Evolutionary conservation across 2,113 vertebrate genomes (phyloP).

Genomic region (Cinclus mexicanus): DNA sequence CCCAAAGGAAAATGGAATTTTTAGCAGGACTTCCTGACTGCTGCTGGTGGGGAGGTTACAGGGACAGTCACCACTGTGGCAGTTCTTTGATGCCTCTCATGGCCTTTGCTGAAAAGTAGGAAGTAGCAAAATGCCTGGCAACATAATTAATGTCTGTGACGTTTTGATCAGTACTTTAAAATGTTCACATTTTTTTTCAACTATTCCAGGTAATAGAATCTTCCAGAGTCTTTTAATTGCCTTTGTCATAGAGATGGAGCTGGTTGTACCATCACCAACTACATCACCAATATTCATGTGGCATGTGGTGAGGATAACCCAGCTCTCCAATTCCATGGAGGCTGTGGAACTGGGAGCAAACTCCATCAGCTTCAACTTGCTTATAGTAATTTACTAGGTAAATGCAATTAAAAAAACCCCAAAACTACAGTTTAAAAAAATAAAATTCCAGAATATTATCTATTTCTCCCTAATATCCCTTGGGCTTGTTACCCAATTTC

Average conservation of each 20-base stretch:
- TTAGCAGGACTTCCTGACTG: constrained; percentile 8
- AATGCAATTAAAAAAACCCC: not conserved
- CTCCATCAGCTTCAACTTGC: not conserved
- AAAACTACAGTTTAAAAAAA: not conserved
- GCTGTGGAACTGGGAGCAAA: not conserved
- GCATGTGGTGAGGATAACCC: not conserved
- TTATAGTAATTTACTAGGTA: not conserved
- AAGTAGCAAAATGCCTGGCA: constrained; percentile 13
- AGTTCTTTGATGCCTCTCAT: not conserved
- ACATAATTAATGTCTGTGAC: not conserved
- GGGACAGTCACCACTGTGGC: not conserved
- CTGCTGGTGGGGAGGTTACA: not conserved
- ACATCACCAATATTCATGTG: not conserved
- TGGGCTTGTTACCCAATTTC: not conserved
- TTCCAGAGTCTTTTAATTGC: not conserved
- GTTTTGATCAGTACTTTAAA: not conserved
- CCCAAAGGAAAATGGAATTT: not conserved
- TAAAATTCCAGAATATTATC: not conserved
- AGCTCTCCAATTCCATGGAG: not conserved
- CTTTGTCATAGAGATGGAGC: not conserved
- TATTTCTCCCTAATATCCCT: not conserved
- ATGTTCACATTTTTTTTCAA: not conserved
- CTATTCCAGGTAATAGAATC: not conserved
- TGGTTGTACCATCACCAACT: not conserved
- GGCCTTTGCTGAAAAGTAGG: constrained; percentile 13